Evolutionary conservation across 2,888 invertebrate species (phyloP), one percentile per base, ranked within the genome.

Genomic region (Phasia obesa): DNA sequence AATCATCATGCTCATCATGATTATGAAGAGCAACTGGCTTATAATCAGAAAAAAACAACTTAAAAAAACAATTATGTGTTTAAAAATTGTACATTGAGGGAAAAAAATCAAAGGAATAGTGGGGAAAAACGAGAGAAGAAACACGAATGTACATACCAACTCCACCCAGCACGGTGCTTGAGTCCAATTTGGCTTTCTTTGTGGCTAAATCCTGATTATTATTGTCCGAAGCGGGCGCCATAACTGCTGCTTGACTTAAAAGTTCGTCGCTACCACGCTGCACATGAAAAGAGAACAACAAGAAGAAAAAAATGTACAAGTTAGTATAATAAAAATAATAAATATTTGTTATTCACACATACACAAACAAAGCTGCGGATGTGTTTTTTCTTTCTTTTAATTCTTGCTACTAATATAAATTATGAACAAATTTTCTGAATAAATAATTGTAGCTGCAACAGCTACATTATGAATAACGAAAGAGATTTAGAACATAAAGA

Each of bases 241-340:
- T 97, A 92, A 98, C 97, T 93, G 96, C 96, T 93, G 96, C 96
- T 94, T 97, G 97, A 93, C 97, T 97, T 92, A 98, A 94, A 93
- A 98, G 95, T 94, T 98, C 98, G 95, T 98, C 98, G 92, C 97
- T 97, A 93, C 98, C 98, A 94, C 98, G 96, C 98, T 98, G 95
- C 69, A 94, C 67, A 85, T 69, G 83, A 64, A 64, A 49, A 71
- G 19, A 75, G 67, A 80, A 81, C 51, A 60, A 82, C 23, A 71
- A 67, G 19, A 71, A 42, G 31, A 47, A 64, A 67, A 25, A 65
- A 65, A 67, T 86, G n/a, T n/a, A 84, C 84, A 86, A 87, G 84
- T 88, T 51, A 55, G 71, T 49, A 73, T 86, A 85, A 87, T 85
- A 87, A 87, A 86, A 86, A 85, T 84, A 88, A 88, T 87, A 88